These are phyloP conservation scores for Nyctibius grandis DNA, from an alignment of 2,797 vertebrate genomes.

Conservation along the genomic window DNA sequence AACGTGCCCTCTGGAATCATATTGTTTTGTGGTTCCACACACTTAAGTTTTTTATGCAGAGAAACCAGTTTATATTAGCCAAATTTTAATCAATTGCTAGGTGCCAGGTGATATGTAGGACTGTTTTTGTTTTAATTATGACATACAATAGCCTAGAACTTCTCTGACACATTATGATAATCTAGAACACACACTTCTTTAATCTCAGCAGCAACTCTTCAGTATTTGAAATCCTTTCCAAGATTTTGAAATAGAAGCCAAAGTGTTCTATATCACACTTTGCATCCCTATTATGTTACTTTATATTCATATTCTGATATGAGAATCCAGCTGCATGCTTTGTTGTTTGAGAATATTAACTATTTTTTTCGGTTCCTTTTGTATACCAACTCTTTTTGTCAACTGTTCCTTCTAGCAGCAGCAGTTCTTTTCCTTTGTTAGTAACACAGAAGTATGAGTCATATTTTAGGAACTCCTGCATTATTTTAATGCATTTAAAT, in stretches of 20 bases:
- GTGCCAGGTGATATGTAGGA: not conserved
- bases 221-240: not conserved
- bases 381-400: not conserved
- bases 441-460: not conserved
- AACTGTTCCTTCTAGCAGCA: not conserved
- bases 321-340: not conserved
- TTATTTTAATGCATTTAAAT: conserved; percentile 33
- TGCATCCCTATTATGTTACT: not conserved
- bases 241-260: not conserved
- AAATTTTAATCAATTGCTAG: not conserved
- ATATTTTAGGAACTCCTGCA: not conserved
- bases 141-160: not conserved
- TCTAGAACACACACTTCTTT: not conserved
- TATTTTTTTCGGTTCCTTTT: not conserved
- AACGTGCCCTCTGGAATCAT: not conserved
- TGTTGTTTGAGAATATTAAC: not conserved
- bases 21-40: not conserved
- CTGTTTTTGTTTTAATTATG: not conserved
- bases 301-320: not conserved
- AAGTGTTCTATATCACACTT: not conserved
- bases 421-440: not conserved
- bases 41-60: not conserved
- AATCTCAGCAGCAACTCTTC: not conserved
- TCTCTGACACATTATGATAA: not conserved
- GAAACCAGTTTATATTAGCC: not conserved